Base-by-base conservation (phyloP, 2,797 vertebrate species). In the Sebastes jordani region DNA sequence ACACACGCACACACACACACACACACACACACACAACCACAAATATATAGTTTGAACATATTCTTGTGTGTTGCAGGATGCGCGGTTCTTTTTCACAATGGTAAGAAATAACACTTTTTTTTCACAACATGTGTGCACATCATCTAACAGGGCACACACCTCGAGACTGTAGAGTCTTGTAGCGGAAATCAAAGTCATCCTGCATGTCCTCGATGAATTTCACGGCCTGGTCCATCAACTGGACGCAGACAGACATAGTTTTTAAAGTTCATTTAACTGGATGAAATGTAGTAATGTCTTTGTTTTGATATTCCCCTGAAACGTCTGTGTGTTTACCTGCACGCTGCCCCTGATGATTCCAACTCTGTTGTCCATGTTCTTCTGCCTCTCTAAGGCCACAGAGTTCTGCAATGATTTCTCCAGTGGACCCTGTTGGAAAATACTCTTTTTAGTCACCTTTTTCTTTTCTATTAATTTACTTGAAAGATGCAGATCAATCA, bases 111-210 rank as follows among this genome's bases (percentile, higher is more conserved):
- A 55, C 66, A 60, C 2, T 22, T 22, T 54, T 32, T 29, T 55
- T 36, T 25, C 42, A 60, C 22, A 68, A 1, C 23, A 22, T 18
- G 6, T 29, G 6, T 34, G 11, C 30, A 22, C 6, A 63, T 11
- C 2, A 7, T 18, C 7, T n/a, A 6, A 30, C n/a, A 23, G 18
- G 4, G 1, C 81, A 83, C 81, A 83, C 70, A 99, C 98, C 98
- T 94, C 97, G 95, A 72, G 97, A 97, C 88, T 99, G 97, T 32
- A 99, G 95, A 42, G 97, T 99, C 96, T 98, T 99, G 88, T 97
- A 99, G 67, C 97, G 96, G 94, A 99, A 99, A 92, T 99, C 98
- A 93, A 99, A 99, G 88, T 99, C 98, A 18, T 99, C 98, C 90
- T 99, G 98, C 92, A 99, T 92, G 91, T 99, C 97, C 92, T 99